These are phyloP conservation scores for Oreonectes daqikongensis DNA, from an alignment of 2,797 vertebrate species.

Conservation along the genomic window DNA sequence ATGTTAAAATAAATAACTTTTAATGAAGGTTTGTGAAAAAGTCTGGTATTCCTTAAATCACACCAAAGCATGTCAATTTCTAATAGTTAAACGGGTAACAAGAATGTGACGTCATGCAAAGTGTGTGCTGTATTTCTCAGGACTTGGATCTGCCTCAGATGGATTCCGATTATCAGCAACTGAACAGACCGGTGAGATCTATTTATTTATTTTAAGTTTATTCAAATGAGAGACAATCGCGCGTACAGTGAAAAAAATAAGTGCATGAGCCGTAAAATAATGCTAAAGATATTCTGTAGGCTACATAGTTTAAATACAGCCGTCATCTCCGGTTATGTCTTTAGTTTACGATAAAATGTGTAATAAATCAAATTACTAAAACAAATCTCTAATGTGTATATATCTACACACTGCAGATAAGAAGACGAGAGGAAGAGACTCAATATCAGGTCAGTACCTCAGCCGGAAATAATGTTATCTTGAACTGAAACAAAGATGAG, in stretches of 20 bases:
- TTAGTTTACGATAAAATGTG: background rate
- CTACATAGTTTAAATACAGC: background rate
- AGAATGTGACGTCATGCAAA: background rate
- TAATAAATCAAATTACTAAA: conserved; percentile 5
- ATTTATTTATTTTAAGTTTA: background rate
- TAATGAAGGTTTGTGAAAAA: background rate
- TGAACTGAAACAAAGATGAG: background rate
- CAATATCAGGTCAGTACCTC: conserved; percentile 53
- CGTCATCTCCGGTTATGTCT: background rate
- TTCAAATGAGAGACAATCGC: background rate
- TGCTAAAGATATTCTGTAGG: no score
- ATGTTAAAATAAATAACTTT: background rate
- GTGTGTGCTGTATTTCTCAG: background rate
- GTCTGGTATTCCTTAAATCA: background rate
- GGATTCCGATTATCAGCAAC: conserved; percentile 22
- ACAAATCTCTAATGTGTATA: background rate
- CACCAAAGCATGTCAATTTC: background rate
- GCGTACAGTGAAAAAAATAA: background rate
- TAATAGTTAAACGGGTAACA: no score
- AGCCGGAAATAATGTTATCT: background rate
- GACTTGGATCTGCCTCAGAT: conserved; percentile 11
- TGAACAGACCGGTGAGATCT: conserved; percentile 33
- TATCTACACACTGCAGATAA: conserved; percentile 30
- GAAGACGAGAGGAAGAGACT: conserved; percentile 46
- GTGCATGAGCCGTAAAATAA: no score